Conservation (phyloP, 2,797 vertebrate species). For the Lophius americanus region DNA sequence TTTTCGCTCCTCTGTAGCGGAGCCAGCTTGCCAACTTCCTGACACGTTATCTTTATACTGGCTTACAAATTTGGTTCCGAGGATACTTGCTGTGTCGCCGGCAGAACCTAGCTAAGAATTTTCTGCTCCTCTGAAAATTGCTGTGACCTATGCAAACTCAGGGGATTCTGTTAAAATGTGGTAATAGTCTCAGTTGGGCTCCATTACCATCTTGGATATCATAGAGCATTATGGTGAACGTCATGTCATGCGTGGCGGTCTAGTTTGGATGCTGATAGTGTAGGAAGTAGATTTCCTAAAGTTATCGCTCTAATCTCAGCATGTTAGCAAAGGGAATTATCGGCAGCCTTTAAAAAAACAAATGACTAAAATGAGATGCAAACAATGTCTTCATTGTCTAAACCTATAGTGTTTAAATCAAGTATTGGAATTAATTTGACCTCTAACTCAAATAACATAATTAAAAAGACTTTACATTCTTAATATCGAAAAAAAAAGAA, state of each 20-base stretch:
- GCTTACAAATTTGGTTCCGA: conserved; percentile 8
- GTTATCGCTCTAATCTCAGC: too few species aligned
- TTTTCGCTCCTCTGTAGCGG: conserved; percentile 26
- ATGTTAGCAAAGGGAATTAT: too few species aligned
- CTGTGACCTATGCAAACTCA: neutral
- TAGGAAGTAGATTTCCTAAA: neutral
- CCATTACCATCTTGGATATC: neutral
- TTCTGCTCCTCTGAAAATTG: conserved; percentile 1
- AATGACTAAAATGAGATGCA: too few species aligned
- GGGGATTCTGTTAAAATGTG: neutral
- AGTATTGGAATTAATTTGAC: too few species aligned
- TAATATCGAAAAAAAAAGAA: too few species aligned
- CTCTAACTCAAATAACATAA: too few species aligned
- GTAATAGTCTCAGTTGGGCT: neutral
- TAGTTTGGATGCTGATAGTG: neutral
- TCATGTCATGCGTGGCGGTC: neutral
- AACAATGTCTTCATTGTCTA: too few species aligned
- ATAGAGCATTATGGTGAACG: neutral
- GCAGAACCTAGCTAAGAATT: conserved; percentile 2
- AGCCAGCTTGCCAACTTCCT: conserved; percentile 24
- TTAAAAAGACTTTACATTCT: too few species aligned
- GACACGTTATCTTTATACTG: conserved; percentile 25
- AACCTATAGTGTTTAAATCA: too few species aligned
- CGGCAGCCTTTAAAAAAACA: too few species aligned
- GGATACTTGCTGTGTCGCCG: conserved; percentile 18